Evolutionary conservation across 2,888 invertebrate species (phyloP).

Genomic region (Calliscelio sp.): DNA sequence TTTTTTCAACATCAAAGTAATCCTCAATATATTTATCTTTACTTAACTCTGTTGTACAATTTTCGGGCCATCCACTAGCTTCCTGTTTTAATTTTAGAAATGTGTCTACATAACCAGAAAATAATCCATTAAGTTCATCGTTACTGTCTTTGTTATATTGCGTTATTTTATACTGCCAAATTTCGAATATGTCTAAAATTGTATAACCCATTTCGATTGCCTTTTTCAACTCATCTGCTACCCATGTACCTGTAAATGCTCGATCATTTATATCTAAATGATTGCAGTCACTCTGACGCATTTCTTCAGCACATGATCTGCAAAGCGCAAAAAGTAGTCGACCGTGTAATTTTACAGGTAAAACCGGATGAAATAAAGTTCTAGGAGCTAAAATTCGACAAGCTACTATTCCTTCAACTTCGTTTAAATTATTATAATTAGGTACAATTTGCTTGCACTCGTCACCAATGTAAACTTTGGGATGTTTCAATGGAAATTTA

Average conservation of each 20-base stretch:
- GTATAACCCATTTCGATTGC: conserved; percentile 80
- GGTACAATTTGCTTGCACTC: background rate
- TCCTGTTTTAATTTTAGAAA: conserved; percentile 61
- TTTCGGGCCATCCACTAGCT: conserved; percentile 50
- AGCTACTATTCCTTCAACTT: conserved; percentile 37
- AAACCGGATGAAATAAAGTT: conserved; percentile 43
- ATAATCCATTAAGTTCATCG: conserved; percentile 37
- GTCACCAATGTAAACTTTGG: background rate
- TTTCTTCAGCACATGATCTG: conserved; percentile 78
- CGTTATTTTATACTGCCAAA: conserved; percentile 80
- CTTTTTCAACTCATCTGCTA: conserved; percentile 80
- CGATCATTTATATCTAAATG: conserved; percentile 77
- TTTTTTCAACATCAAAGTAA: conserved; percentile 1
- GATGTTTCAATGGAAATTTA: conserved; percentile 14
- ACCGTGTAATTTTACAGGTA: conserved; percentile 71
- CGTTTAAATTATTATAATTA: background rate
- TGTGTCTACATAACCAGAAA: conserved; percentile 53
- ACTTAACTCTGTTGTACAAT: conserved; percentile 15
- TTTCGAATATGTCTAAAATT: conserved; percentile 79
- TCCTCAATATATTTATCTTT: conserved; percentile 26
- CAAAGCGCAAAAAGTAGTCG: conserved; percentile 82
- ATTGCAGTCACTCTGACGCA: conserved; percentile 55
- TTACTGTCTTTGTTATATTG: conserved; percentile 60
- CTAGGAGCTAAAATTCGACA: conserved; percentile 62
- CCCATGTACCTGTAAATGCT: conserved; percentile 80